Evolutionary conservation across 1,140 invertebrate species (phyloP).

Genomic region (Rhagoletis zephyria): DNA sequence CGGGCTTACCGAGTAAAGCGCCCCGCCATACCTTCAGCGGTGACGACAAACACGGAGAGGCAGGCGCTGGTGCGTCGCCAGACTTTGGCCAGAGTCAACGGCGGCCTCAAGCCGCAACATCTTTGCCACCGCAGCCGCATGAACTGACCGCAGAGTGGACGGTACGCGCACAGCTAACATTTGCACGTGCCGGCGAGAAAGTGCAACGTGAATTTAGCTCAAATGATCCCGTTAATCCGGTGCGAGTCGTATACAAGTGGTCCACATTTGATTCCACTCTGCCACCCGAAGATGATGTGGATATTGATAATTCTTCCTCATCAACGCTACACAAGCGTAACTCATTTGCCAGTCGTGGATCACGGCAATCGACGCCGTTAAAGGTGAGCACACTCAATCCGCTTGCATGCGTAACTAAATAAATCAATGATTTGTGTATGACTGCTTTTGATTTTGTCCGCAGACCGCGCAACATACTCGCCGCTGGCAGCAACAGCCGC

Average conservation of each 20-base stretch:
- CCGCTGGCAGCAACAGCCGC: constrained; percentile 52
- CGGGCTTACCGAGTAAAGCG: not conserved
- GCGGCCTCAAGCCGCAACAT: constrained; percentile 11
- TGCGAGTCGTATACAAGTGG: constrained; percentile 67
- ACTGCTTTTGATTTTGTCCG: not conserved
- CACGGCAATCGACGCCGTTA: constrained; percentile 53
- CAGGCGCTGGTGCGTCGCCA: not conserved
- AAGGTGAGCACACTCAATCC: constrained; percentile 54
- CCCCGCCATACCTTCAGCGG: not conserved
- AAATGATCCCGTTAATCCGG: constrained; percentile 66
- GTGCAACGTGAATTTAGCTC: constrained; percentile 63
- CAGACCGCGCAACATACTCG: not conserved
- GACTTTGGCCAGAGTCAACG: constrained; percentile 53
- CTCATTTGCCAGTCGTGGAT: constrained; percentile 32
- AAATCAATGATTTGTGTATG: not conserved
- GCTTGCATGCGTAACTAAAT: not conserved
- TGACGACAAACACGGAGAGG: constrained; percentile 3
- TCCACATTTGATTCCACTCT: constrained; percentile 59
- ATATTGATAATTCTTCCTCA: constrained; percentile 53
- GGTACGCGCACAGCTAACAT: constrained; percentile 71
- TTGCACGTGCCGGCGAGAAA: constrained; percentile 66
- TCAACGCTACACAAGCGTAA: constrained; percentile 41
- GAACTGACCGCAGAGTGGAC: constrained; percentile 73
- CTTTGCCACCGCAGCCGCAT: constrained; percentile 63
- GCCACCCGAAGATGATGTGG: constrained; percentile 57